phyloP scores from a whole-genome alignment of 2,113 vertebrate genomes.

The Cochlearius cochlearius region DNA sequence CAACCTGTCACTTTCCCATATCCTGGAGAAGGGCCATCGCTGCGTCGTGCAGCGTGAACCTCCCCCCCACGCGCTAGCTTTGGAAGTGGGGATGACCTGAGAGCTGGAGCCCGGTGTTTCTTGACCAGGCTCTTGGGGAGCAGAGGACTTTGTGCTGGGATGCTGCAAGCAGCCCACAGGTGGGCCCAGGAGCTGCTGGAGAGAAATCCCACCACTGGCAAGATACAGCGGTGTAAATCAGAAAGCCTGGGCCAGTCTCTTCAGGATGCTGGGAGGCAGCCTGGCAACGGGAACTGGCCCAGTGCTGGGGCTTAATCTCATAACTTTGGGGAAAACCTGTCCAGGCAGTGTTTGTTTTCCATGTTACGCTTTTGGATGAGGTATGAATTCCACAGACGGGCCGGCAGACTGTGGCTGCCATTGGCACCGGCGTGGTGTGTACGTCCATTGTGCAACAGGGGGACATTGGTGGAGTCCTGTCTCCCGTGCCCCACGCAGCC shows the following conservation, averaged over 20 bases:
- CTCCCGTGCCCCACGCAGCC: neutral
- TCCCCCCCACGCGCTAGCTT: neutral
- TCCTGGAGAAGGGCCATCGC: neutral
- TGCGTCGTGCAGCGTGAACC: rapidly evolving
- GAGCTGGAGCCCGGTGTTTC: neutral
- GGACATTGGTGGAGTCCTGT: rapidly evolving
- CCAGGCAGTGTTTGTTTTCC: neutral
- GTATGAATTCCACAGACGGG: neutral
- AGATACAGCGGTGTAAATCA: neutral
- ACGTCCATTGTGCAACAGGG: neutral
- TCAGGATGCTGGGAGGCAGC: neutral
- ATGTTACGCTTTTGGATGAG: neutral
- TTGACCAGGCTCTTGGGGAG: neutral
- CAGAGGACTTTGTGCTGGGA: neutral
- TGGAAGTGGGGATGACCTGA: neutral
- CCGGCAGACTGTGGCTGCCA: neutral
- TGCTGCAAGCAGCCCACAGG: neutral
- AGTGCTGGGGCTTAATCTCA: neutral
- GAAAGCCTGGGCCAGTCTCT: neutral
- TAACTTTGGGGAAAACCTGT: neutral
- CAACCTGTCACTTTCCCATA: neutral
- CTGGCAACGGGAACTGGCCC: neutral
- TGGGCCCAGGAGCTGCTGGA: neutral
- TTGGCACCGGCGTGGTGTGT: neutral
- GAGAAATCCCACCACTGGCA: neutral